These are phyloP conservation scores for Triplophysa yarkandensis DNA, from an alignment of 2,797 vertebrate species.

Conservation along the genomic window DNA sequence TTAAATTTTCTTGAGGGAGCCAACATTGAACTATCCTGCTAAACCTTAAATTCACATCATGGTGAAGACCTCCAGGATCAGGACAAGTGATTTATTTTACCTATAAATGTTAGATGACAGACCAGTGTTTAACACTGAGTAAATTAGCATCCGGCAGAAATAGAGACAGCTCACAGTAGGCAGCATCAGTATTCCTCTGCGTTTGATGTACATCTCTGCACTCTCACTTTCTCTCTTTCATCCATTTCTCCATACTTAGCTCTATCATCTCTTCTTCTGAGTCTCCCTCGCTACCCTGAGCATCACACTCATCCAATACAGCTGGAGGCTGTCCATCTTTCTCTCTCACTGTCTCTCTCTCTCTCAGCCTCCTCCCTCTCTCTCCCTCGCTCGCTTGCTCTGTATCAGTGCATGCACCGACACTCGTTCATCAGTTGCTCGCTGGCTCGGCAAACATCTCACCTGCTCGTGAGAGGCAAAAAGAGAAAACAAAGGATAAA, in stretches of 20 bases:
- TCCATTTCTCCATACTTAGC: slow-evolving; percentile 51
- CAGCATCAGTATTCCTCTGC: slow-evolving; percentile 19
- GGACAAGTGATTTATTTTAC: not conserved
- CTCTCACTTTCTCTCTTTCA: slow-evolving; percentile 42
- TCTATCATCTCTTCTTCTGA: slow-evolving; percentile 39
- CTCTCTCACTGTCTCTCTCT: slow-evolving; percentile 2
- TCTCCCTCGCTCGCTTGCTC: slow-evolving; percentile 2
- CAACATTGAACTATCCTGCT: not conserved
- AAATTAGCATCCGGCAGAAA: slow-evolving; percentile 1
- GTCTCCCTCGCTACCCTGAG: slow-evolving; percentile 21
- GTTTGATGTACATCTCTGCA: slow-evolving; percentile 50
- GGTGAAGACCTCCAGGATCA: not conserved
- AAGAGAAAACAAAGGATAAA: slow-evolving; percentile 9
- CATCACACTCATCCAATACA: slow-evolving; percentile 49
- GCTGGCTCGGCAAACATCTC: slow-evolving; percentile 42
- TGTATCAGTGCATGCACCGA: slow-evolving; percentile 55
- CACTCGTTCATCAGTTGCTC: slow-evolving; percentile 47
- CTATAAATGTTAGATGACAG: not conserved
- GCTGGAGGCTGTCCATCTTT: slow-evolving; percentile 48
- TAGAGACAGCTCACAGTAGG: not conserved
- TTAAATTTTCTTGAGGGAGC: not conserved
- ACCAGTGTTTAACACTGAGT: slow-evolving; percentile 20
- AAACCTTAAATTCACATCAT: not conserved
- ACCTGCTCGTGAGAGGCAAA: slow-evolving; percentile 15
- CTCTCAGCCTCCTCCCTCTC: not conserved